Base-by-base conservation (phyloP, 2,888 invertebrate species). In the Torymus tubicola region DNA sequence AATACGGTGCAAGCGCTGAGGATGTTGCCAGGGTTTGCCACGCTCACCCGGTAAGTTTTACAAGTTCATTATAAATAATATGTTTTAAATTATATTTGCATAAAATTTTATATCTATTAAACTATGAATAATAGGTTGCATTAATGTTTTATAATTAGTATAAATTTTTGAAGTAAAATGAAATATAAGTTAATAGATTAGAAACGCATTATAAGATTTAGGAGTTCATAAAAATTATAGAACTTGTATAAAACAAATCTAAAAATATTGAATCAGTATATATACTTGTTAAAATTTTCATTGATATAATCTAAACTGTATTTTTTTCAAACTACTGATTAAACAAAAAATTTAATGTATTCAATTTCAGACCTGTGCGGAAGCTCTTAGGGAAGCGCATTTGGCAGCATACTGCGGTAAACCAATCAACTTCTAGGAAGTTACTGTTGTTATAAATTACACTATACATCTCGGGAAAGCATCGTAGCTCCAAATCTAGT, bases 1-100 rank as follows among this genome's bases (percentile, higher is more conserved):
- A 99, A 91, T 99, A 99, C 91, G 99, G 99, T 85, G 99, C 99
- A 42, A 96, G 99, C 0, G 96, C 98, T 82, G 99, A 99, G 92
- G 99, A 99, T 91, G 95, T 99, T 84, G 99, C 99, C 21, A 93
- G 99, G 89, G 98, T 98, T 63, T 99, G 99, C 89, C 99, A 99
- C 92, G 99, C 99, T 78, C 99, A 99, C 94, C 99, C 99, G 65
- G 97, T 97, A 92, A 94, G 94, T 92, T 80, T 53, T 71, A 18
- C 31, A 31, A 52, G 16, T 50, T 24, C 16, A 16, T 58, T 68
- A 5, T 68, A 24, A 13, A 13, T 68, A 24, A 13, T 16, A 55
- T 21, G 10, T 76, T 65, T 42, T 61, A 31, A 31, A 31, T 31
- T 31, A 31, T 5, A 2, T 31, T 31, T 31, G 2, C 4, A 31